Base-by-base conservation (phyloP, 2,113 vertebrate genomes). In the Eurypyga helias region DNA sequence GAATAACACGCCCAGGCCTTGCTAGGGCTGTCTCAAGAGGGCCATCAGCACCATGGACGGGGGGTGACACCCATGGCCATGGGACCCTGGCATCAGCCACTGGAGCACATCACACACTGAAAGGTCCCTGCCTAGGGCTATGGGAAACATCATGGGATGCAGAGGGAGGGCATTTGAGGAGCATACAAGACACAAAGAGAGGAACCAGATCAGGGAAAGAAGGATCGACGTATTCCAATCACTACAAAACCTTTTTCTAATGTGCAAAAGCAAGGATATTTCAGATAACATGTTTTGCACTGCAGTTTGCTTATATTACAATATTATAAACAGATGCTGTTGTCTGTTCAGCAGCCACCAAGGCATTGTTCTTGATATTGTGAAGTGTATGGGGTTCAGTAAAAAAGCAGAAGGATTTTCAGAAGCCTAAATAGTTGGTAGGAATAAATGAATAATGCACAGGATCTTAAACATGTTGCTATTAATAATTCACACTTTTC, bases 401-500 rank as follows among this genome's bases (percentile, higher is more conserved):
- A 15, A 52, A 87, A 87, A 34, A 69, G 26, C 33, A 86, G 48
- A 23, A 72, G 25, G 21, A 31, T 85, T 93, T 90, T 96, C 73
- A 82, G 28, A 57, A 75, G 45, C 69, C 33, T 49, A 75, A n/a
- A 21, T 57, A 73, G 17, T 88, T 19, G 9, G 28, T 36, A 54
- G 55, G 51, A 87, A 66, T 54, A 60, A 70, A 89, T 93, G 62
- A 94, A 81, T 84, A 93, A 81, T 87, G 79, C 51, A 82, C 72
- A 75, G 77, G 72, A 55, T 13, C 43, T 82, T 62, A 71, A 87
- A 36, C 28, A 51, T 64, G 51, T 62, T 84, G 55, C 57, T 89
- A 65, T 93, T 87, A 94, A 87, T 89, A 96, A 93, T 94, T 87
- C 51, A 97, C 28, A 2, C 29, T 93, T 91, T 75, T 55, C 54